Percentiles rank a stretch among this genome's conserved stretches.
Evolutionary conservation across 1,140 invertebrate genomes (phyloP).

Genomic region (Pinna nobilis): DNA sequence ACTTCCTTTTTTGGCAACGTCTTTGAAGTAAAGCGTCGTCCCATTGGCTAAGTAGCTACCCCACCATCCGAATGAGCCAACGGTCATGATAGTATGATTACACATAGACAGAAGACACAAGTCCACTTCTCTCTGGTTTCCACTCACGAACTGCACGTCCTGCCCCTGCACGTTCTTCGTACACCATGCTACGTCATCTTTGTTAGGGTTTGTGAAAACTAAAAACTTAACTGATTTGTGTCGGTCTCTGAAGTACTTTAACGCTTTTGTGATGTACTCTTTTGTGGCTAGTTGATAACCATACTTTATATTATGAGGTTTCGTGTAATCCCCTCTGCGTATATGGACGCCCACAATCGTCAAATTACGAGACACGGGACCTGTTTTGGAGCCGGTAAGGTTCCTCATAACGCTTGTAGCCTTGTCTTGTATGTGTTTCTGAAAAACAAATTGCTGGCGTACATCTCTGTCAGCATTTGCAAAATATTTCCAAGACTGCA

Average conservation of each 20-base stretch:
- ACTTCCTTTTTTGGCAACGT: conserved; percentile 41
- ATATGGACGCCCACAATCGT: conserved; percentile 45
- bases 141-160: conserved; percentile 28
- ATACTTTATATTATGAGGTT: conserved; percentile 23
- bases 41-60: conserved; percentile 55
- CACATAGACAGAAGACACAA: conserved; percentile 59
- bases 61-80: conserved; percentile 69
- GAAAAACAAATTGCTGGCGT: conserved; percentile 35
- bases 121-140: conserved; percentile 54
- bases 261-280: conserved; percentile 36
- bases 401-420: conserved; percentile 3
- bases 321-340: conserved; percentile 37
- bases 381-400: not conserved
- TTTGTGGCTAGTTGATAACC: conserved; percentile 32
- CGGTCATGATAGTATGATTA: conserved; percentile 64
- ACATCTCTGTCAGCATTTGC: conserved; percentile 29
- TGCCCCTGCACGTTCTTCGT: conserved; percentile 24
- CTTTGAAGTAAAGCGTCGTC: conserved; percentile 50
- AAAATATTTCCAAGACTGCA: conserved; percentile 58
- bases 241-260: conserved; percentile 37
- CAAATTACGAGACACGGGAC: not conserved
- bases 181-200: conserved; percentile 30
- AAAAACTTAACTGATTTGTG: conserved; percentile 36
- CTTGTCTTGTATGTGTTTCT: not conserved
- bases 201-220: conserved; percentile 35